Evolutionary conservation across 1,140 invertebrate genomes (phyloP), one percentile per base, ranked within the genome.

Genomic region (Drosophila rhopaloa): DNA sequence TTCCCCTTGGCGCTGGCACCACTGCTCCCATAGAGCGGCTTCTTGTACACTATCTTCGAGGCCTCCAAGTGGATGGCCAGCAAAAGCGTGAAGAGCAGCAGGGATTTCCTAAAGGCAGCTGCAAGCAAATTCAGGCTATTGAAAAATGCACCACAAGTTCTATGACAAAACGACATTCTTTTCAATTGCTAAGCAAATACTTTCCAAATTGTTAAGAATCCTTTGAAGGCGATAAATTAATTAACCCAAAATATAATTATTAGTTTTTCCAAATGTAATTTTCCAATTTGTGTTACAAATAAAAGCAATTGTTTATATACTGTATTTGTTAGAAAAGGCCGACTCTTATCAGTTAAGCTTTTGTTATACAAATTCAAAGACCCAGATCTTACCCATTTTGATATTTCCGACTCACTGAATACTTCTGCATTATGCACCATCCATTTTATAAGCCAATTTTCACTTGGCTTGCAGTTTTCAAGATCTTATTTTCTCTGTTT

Each of bases 31-130:
- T 79, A 75, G 10, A 91, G 65, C 1, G 85, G 67, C 44, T 91
- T 91, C 55, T 90, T 91, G 55, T 91, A 91, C 5, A 83, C 81
- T 3, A 91, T 88, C 47, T 91, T 91, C 6, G 65, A 91, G 54
- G 70, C 76, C 7, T 44, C 83, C 53, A 77, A 53, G 10, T 79
- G 68, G 24, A 71, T 14, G 51, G 68, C 61, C 40, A 86, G 16
- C 50, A 85, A 10, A 16, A 74, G 27, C 6, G 66, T 43, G 19
- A 58, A 2, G 2, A 76, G 38, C 37, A 76, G n/a, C 13, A 72
- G 38, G 9, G 19, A 71, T 19, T 29, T 71, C n/a, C 40, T 71
- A 6, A 58, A 37, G n/a, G 11, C 13, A 19, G 44, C 68, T 72
- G 27, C 0, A 58, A 62, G 29, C 8, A 32, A 32, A 32, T 32